A percentile compares a stretch with the other conserved stretches of the same genome.
These are phyloP conservation scores for Gobius niger DNA, from an alignment of 2,113 vertebrate genomes.

Conservation along the genomic window DNA sequence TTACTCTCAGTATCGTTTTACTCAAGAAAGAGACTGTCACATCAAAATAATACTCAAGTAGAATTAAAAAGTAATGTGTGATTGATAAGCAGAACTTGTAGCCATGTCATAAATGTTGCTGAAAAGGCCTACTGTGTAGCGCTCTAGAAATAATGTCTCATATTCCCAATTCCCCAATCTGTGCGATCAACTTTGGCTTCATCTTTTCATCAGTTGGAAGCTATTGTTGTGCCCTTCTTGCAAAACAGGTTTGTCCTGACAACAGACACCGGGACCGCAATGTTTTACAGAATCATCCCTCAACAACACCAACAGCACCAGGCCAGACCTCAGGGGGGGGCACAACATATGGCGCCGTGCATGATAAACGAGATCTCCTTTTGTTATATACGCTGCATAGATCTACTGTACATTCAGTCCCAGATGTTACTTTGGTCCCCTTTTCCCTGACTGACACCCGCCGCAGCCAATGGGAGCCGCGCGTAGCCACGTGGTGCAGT, in stretches of 20 bases:
- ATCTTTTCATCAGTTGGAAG: background rate
- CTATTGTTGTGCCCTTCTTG: background rate
- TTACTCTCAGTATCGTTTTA: no score
- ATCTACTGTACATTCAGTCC: background rate
- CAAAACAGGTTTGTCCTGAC: slow-evolving; percentile 1
- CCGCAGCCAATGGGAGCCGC: slow-evolving; percentile 44
- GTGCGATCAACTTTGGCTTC: no score
- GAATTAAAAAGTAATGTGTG: no score
- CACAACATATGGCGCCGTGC: background rate
- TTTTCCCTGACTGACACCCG: slow-evolving; percentile 48
- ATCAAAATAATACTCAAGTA: no score
- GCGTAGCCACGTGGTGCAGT: slow-evolving; percentile 58
- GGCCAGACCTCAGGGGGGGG: background rate
- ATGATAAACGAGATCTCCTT: background rate
- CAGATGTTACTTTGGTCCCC: slow-evolving; percentile 29
- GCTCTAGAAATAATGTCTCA: no score
- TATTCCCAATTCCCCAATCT: no score
- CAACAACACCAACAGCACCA: background rate
- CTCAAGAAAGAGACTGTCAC: no score
- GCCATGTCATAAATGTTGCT: no score
- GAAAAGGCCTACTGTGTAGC: no score
- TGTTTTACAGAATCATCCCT: background rate
- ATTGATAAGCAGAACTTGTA: no score
- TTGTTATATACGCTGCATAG: background rate
- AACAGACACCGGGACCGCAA: background rate